These are phyloP conservation scores for Zoanthus gigantus DNA, from an alignment of 92 coral and sea anemone species.

Conservation along the genomic window DNA sequence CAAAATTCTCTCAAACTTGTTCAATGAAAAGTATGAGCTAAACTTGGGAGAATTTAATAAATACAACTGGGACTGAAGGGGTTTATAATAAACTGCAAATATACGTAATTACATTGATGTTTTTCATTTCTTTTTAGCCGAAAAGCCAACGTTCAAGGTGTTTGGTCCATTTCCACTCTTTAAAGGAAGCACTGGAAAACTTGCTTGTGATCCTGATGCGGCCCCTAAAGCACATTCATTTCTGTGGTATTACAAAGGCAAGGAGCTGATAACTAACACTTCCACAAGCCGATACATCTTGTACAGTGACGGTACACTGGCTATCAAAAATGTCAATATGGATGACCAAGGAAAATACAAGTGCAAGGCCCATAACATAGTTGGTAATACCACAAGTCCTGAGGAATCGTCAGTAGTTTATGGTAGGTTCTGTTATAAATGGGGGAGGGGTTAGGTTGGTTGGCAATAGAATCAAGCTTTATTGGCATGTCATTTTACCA, in stretches of 20 bases:
- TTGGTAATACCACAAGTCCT: constrained; percentile 36
- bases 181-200: constrained; percentile 56
- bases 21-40: too few relatives aligned
- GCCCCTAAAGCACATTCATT: constrained; percentile 68
- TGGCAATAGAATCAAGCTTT: background rate
- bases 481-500: background rate
- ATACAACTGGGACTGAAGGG: too few relatives aligned
- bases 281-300: constrained; percentile 37
- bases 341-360: constrained; percentile 66
- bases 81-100: too few relatives aligned
- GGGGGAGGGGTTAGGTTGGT: background rate
- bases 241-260: constrained; percentile 19
- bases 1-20: too few relatives aligned
- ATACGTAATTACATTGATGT: too few relatives aligned
- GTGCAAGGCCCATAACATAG: constrained; percentile 39
- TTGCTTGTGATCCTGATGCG: constrained; percentile 81
- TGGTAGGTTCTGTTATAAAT: constrained; percentile 45
- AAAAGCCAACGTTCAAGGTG: constrained; percentile 62
- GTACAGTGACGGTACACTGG: constrained; percentile 42
- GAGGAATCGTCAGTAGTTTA: constrained; percentile 41
- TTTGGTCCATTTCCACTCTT: constrained; percentile 87
- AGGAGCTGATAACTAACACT: background rate
- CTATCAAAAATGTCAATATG: constrained; percentile 35
- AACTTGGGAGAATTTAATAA: too few relatives aligned
- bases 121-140: constrained; percentile 53